Evolutionary conservation across 2,113 vertebrate genomes (phyloP), one percentile per base, ranked within the genome.

Genomic region (Promerops cafer): DNA sequence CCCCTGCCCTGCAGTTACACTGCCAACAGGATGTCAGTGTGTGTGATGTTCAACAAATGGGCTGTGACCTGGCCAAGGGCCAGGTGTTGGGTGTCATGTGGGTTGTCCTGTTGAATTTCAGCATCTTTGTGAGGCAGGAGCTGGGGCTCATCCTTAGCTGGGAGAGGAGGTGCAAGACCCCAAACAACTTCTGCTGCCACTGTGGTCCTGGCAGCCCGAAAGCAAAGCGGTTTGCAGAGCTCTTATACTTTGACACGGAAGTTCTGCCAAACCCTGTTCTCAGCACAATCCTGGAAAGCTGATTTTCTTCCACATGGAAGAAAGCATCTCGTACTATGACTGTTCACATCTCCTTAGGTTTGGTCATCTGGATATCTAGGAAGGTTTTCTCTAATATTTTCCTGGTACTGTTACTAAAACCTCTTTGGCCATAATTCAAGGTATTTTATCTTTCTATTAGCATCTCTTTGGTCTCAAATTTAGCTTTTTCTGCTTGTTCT

Each of bases 31-130:
- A 66, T 11, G 24, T 35, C 33, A 37, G 0, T 28, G 10, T 2
- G 2, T 72, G 53, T 0, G 1, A 35, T 53, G 23, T 42, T 42
- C 14, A 40, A 59, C 7, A 54, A 72, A 65, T 1, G 2, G 18
- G 21, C 61, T 93, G 74, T 71, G 77, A 63, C 30, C n/a, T 22
- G 19, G 28, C 27, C 35, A n/a, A 56, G 27, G 49, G 11, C 49
- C 35, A 44, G 3, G 33, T 12, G 1, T 5, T 33, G 18, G 23
- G 1, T 17, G 52, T 16, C 2, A 0, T 13, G 26, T 37, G 45
- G 10, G 20, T 16, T 53, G 14, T 50, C n/a, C 40, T 42, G 42
- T 30, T 26, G 45, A 31, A 8, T 78, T 81, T 84, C 74, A 68
- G 33, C 66, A 40, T 27, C 0, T 1, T 31, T n/a, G 20, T 70